These are phyloP conservation scores for Anguilla obscura DNA, from an alignment of 2,797 vertebrate species.

Conservation along the genomic window DNA sequence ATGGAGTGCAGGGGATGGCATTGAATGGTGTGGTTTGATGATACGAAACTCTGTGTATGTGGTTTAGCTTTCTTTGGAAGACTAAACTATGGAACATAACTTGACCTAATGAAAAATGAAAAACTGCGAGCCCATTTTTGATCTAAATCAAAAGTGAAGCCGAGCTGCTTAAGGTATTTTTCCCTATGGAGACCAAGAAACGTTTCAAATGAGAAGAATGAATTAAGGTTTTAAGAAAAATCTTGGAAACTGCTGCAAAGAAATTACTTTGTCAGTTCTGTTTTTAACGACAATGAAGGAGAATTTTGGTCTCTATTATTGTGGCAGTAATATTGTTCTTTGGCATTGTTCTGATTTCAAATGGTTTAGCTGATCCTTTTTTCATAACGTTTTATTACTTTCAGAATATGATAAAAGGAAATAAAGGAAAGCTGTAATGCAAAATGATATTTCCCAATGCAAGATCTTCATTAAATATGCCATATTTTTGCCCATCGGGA, in stretches of 20 bases:
- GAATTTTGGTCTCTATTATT: neutral
- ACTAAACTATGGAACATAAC: neutral
- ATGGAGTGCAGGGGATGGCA: neutral
- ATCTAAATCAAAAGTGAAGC: neutral
- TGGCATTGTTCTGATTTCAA: neutral
- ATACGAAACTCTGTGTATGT: neutral
- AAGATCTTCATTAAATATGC: conserved; percentile 5
- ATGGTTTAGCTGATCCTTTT: neutral
- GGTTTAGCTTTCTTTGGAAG: neutral
- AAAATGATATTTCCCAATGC: neutral
- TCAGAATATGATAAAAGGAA: neutral
- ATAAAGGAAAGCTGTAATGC: neutral
- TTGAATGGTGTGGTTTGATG: neutral
- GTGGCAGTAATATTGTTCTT: neutral
- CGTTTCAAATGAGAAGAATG: neutral
- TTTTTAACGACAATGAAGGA: neutral
- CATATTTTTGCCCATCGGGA: neutral
- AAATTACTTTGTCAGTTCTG: neutral
- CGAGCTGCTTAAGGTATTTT: neutral
- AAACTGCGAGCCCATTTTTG: neutral
- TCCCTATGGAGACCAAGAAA: neutral
- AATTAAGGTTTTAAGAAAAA: neutral
- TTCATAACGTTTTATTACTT: conserved; percentile 4
- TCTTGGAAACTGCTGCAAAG: neutral
- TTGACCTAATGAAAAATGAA: neutral